Evolutionary conservation across 2,113 vertebrate species (phyloP).

Genomic region (Rhinoptilus africanus): DNA sequence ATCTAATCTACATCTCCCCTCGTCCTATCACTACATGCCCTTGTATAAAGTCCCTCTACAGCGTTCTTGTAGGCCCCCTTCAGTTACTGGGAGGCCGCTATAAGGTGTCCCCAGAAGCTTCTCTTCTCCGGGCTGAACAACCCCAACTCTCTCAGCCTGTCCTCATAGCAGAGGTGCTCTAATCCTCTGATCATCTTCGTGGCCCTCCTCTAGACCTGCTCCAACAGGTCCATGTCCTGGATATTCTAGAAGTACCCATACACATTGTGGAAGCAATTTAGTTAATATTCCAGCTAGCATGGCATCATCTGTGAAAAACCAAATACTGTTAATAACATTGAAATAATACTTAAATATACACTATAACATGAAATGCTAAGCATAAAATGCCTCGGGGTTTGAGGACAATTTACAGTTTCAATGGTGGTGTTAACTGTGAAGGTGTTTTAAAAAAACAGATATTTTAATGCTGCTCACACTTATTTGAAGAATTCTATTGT

Average conservation of each 20-base stretch:
- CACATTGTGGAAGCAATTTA: background rate
- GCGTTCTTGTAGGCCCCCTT: no score
- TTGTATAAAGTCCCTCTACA: no score
- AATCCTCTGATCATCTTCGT: background rate
- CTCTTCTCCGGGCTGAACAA: background rate
- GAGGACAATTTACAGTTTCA: slow-evolving; percentile 59
- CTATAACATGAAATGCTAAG: background rate
- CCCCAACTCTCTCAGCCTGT: background rate
- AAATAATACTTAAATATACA: background rate
- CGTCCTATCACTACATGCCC: no score
- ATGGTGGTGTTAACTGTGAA: background rate
- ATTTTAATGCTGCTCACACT: background rate
- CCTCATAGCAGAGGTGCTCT: background rate
- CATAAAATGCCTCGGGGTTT: background rate
- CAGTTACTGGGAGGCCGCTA: no score
- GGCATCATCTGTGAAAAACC: background rate
- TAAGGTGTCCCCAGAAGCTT: no score
- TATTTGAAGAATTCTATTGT: background rate
- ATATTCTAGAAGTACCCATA: background rate
- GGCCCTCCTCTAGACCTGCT: background rate
- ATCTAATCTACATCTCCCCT: no score
- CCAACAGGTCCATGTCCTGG: no score
- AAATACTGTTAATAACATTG: background rate
- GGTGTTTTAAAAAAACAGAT: background rate
- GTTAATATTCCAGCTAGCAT: background rate